Base-by-base conservation (phyloP, 1,140 invertebrate species). In the Andrena cerasifolii region DNA sequence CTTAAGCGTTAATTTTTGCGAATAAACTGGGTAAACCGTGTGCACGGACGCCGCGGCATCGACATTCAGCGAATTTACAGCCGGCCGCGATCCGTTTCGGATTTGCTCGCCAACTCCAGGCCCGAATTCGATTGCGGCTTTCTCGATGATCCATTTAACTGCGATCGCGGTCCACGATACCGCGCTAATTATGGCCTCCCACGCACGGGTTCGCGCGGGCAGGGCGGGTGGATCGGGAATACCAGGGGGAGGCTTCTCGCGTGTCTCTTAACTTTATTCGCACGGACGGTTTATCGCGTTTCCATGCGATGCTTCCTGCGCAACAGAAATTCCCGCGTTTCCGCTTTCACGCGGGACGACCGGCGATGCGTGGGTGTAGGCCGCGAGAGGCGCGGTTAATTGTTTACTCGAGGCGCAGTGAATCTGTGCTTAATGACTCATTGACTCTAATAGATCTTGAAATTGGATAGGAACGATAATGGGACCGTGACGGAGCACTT, bases 1-100 rank as follows among this genome's bases (percentile, higher is more conserved):
- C 80, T 89, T 90, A 89, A 89, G 80, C 84, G 86, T 80, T 91
- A 89, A 91, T 90, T 91, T 91, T 91, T 91, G 43, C 80, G 63
- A 82, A 79, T 83, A 79, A 78, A 86, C 84, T 78, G 54, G 81
- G 71, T 63, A 74, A 83, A 59, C 70, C 67, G 54, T 56, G 56
- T 56, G 56, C 63, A 36, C 65, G 45, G 36, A 49, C 62, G 49
- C 47, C 65, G 76, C 62, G 45, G 6, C 61, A 16, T 54, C 53
- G 78, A 82, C 79, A 89, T 86, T 89, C 83, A 86, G 51, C 68
- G 82, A 88, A 89, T 90, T 90, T 90, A 90, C 89, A 85, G 73
- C 18, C 53, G 40, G 31, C 33, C 68, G 10, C 10, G 76, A 58
- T 74, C 80, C 53, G 70, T 78, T 63, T 49, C 59, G 78, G 82